These are phyloP conservation scores for Oophaga sylvatica DNA, from an alignment of 2,797 vertebrate genomes.

Conservation along the genomic window DNA sequence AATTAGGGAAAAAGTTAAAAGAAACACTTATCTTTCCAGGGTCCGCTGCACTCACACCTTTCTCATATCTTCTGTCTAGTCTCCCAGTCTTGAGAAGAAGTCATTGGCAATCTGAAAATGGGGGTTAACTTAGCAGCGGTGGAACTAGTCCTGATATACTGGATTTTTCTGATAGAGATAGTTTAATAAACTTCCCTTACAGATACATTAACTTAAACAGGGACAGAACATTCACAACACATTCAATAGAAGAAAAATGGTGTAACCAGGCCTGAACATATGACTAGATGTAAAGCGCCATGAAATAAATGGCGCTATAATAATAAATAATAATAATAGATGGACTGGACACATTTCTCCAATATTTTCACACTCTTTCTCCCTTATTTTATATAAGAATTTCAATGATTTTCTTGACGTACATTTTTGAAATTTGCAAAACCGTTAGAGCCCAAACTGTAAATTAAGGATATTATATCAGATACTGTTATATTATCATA, in stretches of 20 bases:
- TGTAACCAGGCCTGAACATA: not conserved
- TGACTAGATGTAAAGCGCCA: not conserved
- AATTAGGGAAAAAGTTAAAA: slow-evolving; percentile 24
- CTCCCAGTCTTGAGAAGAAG: not conserved
- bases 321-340: too few relatives aligned
- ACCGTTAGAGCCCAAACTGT: not conserved
- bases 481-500: not conserved
- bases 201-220: not conserved
- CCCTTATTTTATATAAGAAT: not conserved
- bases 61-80: not conserved
- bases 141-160: not conserved
- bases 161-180: not conserved
- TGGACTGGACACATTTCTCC: too few relatives aligned
- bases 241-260: too few relatives aligned
- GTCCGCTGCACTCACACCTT: slow-evolving; percentile 4
- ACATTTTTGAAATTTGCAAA: not conserved
- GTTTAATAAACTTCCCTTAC: not conserved
- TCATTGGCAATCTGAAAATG: not conserved
- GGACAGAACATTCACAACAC: too few relatives aligned
- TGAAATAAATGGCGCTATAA: too few relatives aligned
- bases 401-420: not conserved
- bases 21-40: slow-evolving; percentile 23
- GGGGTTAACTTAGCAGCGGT: not conserved
- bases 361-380: too few relatives aligned
- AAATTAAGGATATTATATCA: not conserved